Evolutionary conservation across 2,888 invertebrate genomes (phyloP).

Genomic region (Nomada hirtipes): DNA sequence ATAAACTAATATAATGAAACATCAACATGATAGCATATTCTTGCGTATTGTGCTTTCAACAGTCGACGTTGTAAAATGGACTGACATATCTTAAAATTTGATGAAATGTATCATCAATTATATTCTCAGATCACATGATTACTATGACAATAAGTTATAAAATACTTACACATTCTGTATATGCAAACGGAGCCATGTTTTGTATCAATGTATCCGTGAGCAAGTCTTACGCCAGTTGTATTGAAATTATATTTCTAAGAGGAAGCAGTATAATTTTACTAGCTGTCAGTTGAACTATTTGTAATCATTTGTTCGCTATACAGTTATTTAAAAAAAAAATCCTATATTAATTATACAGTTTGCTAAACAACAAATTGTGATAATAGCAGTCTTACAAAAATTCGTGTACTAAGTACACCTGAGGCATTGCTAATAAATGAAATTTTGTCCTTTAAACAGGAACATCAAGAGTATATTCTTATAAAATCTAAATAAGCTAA

Average conservation of each 20-base stretch:
- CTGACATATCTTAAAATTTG: not conserved
- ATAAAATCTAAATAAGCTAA: conserved; percentile 70
- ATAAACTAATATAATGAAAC: not conserved
- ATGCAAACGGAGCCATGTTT: conserved; percentile 1
- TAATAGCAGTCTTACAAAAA: conserved; percentile 80
- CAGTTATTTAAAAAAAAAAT: conserved; percentile 48
- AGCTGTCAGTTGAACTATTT: conserved; percentile 43
- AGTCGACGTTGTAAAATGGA: conserved; percentile 17
- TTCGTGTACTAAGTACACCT: conserved; percentile 68
- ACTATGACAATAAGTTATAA: conserved; percentile 37
- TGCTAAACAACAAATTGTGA: conserved; percentile 57
- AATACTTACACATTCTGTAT: conserved; percentile 37
- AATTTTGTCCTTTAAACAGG: conserved; percentile 73
- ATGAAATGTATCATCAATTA: conserved; percentile 13
- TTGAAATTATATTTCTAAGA: conserved; percentile 48
- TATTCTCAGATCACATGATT: conserved; percentile 39
- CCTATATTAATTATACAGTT: conserved; percentile 46
- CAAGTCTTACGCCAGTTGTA: conserved; percentile 26
- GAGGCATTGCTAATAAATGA: conserved; percentile 60
- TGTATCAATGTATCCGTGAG: conserved; percentile 24
- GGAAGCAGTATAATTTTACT: conserved; percentile 45
- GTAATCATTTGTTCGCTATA: conserved; percentile 50
- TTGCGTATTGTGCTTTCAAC: conserved; percentile 13
- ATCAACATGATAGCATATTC: conserved; percentile 7
- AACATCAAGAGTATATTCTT: conserved; percentile 72